phyloP scores from a whole-genome alignment of 2,113 vertebrate species.

The Leptodactylus fuscus region DNA sequence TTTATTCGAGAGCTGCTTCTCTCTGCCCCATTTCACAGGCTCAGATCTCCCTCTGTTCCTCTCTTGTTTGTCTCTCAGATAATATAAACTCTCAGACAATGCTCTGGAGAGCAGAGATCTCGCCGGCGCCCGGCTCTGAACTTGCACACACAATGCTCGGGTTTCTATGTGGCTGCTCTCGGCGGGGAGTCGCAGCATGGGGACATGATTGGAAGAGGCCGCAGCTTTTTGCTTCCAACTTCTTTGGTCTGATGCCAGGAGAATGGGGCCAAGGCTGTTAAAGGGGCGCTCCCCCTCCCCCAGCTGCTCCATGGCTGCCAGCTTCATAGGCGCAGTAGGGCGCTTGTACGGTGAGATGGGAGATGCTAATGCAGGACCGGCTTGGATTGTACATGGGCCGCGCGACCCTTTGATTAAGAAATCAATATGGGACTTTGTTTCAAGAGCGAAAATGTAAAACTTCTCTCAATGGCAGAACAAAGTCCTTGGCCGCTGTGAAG shows the following conservation, averaged over 20 bases:
- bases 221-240: not conserved
- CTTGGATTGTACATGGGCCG: not conserved
- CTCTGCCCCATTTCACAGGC: constrained; percentile 40
- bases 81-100: constrained; percentile 55
- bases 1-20: constrained; percentile 32
- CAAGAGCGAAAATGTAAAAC: constrained; percentile 19
- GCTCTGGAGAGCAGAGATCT: constrained; percentile 33
- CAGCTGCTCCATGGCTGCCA: not conserved
- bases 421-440: constrained; percentile 32
- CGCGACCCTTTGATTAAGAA: not conserved
- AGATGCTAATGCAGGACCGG: not conserved
- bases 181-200: constrained; percentile 26
- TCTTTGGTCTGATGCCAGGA: constrained; percentile 26
- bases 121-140: constrained; percentile 41
- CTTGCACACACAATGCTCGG: constrained; percentile 35
- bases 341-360: not conserved
- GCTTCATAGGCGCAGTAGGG: not conserved
- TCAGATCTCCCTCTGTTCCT: constrained; percentile 44
- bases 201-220: not conserved
- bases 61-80: constrained; percentile 37
- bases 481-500: not conserved
- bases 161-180: not conserved
- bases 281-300: not conserved
- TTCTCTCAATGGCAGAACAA: constrained; percentile 9
- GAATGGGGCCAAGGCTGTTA: not conserved